Conservation (phyloP, 53 echinoderm and acorn worm genomes). For the Apostichopus leukothele region DNA sequence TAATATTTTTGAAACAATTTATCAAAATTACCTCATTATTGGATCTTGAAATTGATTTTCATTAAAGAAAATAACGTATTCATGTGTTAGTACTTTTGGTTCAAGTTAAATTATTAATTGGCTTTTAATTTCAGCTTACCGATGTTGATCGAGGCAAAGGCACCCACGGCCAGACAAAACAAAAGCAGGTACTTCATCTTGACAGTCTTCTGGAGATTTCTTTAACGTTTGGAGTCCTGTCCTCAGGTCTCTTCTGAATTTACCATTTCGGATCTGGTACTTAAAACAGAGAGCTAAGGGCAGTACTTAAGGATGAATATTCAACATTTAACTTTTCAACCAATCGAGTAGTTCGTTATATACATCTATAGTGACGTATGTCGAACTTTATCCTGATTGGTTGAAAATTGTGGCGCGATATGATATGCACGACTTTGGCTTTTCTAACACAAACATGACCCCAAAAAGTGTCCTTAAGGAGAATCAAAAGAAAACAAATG, state of each 20-base stretch:
- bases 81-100: too few relatives aligned
- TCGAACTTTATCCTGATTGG: background rate
- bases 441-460: background rate
- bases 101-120: too few relatives aligned
- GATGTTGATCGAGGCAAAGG: background rate
- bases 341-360: conserved; percentile 27
- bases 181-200: conserved; percentile 23
- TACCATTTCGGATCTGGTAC: conserved; percentile 7
- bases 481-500: background rate
- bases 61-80: too few relatives aligned
- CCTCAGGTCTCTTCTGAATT: background rate
- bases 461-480: background rate
- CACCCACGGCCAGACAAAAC: conserved; percentile 17
- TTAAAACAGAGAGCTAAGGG: background rate
- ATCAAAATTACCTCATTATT: too few relatives aligned
- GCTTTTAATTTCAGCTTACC: conserved; percentile 1
- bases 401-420: conserved; percentile 2
- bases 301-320: conserved; percentile 4
- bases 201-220: background rate
- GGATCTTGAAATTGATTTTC: too few relatives aligned
- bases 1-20: too few relatives aligned
- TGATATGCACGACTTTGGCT: background rate
- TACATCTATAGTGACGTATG: background rate
- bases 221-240: conserved; percentile 13
- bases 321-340: conserved; percentile 7